phyloP scores from a whole-genome alignment of 2,113 vertebrate genomes.

The Anoplopoma fimbria region DNA sequence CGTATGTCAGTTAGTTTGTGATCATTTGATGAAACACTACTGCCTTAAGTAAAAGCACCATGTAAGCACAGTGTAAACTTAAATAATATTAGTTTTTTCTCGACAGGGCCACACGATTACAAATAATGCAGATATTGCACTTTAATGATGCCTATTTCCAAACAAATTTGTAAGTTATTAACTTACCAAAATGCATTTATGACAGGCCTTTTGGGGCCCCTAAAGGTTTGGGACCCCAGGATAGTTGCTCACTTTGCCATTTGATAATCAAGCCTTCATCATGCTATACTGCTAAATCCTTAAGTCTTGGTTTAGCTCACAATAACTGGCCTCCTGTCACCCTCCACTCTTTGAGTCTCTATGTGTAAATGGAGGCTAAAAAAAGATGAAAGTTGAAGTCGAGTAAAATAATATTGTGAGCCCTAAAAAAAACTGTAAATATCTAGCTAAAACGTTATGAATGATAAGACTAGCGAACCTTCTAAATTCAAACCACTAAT shows the following conservation, averaged over 20 bases:
- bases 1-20: too few species aligned
- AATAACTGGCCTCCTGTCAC: background rate
- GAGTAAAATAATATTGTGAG: background rate
- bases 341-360: background rate
- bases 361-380: background rate
- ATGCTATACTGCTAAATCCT: background rate
- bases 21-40: background rate
- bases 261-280: background rate
- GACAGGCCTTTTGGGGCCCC: too few species aligned
- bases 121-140: background rate
- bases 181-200: too few species aligned
- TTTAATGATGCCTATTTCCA: background rate
- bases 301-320: too few species aligned
- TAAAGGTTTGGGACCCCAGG: background rate
- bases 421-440: background rate
- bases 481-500: background rate
- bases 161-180: background rate
- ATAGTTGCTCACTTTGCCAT: background rate
- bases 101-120: background rate
- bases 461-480: background rate
- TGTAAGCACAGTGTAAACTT: background rate
- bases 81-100: background rate
- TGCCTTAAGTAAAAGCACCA: background rate
- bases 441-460: background rate
- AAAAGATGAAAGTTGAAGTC: background rate